Base-by-base conservation (phyloP, 2,888 invertebrate species). In the Callinectes sapidus region DNA sequence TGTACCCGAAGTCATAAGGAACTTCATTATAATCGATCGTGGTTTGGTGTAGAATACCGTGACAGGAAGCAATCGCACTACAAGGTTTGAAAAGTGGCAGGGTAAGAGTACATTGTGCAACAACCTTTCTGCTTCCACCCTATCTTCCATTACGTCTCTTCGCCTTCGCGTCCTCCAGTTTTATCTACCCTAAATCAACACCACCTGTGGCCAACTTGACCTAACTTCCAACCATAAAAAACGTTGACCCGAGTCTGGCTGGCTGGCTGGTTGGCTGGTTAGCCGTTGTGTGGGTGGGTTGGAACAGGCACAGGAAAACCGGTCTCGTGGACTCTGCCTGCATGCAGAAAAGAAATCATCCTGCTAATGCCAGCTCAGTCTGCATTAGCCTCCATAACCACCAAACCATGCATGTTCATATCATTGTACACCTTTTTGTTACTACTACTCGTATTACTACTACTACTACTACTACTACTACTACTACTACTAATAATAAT, bases 401-500 rank as follows among this genome's bases (percentile, higher is more conserved):
- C 10, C 61, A 61, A 61, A 61, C 61, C 23, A 5, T 13, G 61
- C 61, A 61, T 23, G 61, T 61, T 16, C 61, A 61, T 13, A 28
- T 28, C 1, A 28, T 28, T n/a, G 0, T 28, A 28, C 28, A 71
- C 28, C 71, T 71, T 23, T 71, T 23, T 71, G 61, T 23, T 5
- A 61, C 61, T 61, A 23, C 5, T 61, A 23, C 23, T 23, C 28
- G 28, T 71, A 86, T 42, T 86, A 86, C 86, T n/a, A 86, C 86
- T 42, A 86, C 42, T 42, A 86, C 42, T 42, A 35, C 86, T 42
- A 42, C 86, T 42, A 39, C 39, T 86, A 42, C 86, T 86, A 86
- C 86, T 39, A 39, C 35, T 86, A 42, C 16, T 86, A 71, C 10
- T 71, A 28, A 1, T 71, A 28, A 1, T 71, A 71, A 0, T 71